Base-by-base conservation (phyloP, 2,888 invertebrate species). In the Tenthredo amoena region DNA sequence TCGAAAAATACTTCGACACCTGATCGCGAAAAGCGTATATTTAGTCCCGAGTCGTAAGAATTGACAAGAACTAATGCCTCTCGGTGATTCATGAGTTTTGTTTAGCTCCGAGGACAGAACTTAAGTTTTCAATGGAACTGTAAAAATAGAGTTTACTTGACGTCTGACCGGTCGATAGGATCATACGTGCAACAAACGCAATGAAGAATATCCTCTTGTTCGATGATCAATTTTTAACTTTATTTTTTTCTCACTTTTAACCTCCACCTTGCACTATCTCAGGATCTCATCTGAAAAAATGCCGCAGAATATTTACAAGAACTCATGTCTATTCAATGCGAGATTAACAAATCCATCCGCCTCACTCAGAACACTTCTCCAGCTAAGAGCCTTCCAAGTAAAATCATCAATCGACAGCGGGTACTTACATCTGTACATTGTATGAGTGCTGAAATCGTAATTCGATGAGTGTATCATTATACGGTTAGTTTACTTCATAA, bases 401-500 rank as follows among this genome's bases (percentile, higher is more conserved):
- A 34, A 10, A 58, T 55, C 31, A 34, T 58, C 34, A 34, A 58
- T 55, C 79, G 58, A 47, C 77, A 40, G 31, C 81, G 31, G 58
- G 81, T 81, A 79, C 34, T 31, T n/a, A 12, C 12, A 15, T 40
- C 21, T 74, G 74, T 21, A 40, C 21, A n/a, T 79, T 79, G 50
- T 62, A 62, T 10, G 34, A n/a, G 37, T 81, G 21, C 9, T 58
- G 34, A 62, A 81, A 81, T 81, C 37, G 81, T 81, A 81, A 81
- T 31, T 62, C 81, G 81, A 81, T 58, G 81, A 58, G 58, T 62
- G 81, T 81, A 62, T 81, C 81, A 34, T 81, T 62, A 62, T 40
- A 62, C 81, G 21, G 81, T 81, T 81, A 81, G 40, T 81, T 81
- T 62, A 58, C 81, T 81, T 40, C 40, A 62, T 62, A 81, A 62